Evolutionary conservation across 2,888 invertebrate species (phyloP).

Genomic region (Philaethria dido): DNA sequence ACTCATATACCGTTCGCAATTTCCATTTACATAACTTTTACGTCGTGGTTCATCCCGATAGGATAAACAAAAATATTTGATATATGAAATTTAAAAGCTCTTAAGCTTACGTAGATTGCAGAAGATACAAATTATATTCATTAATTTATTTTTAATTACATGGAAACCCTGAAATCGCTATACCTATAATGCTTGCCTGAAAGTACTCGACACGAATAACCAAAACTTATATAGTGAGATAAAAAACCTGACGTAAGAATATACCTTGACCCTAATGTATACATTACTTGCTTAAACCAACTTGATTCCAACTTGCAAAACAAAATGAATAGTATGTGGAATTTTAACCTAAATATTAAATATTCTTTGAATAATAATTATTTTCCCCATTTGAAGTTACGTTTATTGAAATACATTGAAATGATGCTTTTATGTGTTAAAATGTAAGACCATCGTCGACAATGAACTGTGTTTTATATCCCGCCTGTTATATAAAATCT

Average conservation of each 20-base stretch:
- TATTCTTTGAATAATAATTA: slow-evolving; percentile 20
- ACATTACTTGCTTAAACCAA: neutral
- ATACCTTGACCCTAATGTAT: slow-evolving; percentile 12
- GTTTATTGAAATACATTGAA: neutral
- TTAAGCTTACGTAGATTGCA: too few relatives aligned
- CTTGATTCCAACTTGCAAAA: too few relatives aligned
- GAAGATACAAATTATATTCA: neutral
- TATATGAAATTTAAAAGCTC: too few relatives aligned
- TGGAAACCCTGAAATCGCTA: neutral
- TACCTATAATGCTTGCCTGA: neutral
- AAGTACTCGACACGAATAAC: neutral
- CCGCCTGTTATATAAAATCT: neutral
- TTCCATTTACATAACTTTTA: too few relatives aligned
- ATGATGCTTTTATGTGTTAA: neutral
- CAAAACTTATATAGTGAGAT: neutral
- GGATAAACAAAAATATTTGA: too few relatives aligned
- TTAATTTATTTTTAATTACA: neutral
- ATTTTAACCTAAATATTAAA: slow-evolving; percentile 2
- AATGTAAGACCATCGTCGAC: neutral
- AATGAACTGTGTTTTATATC: neutral
- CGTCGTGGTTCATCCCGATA: too few relatives aligned
- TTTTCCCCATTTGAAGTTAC: slow-evolving; percentile 4
- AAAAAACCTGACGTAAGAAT: slow-evolving; percentile 6
- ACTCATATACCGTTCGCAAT: too few relatives aligned
- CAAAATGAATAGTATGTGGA: slow-evolving; percentile 7